Evolutionary conservation across 2,888 invertebrate genomes (phyloP).

Genomic region (Druceiella hillmani): DNA sequence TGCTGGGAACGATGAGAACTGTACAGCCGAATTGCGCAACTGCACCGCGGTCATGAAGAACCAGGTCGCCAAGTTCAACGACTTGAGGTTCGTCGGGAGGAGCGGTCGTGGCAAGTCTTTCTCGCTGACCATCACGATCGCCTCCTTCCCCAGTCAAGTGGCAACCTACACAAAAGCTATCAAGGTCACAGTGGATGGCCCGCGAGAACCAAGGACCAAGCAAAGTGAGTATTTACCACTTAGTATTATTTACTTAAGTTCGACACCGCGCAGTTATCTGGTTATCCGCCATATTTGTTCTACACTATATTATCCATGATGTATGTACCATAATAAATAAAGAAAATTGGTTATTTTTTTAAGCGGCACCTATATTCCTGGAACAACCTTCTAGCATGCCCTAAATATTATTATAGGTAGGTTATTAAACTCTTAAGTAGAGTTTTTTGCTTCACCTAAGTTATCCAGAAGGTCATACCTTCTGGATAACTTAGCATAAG

Average conservation of each 20-base stretch:
- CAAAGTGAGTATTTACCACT: constrained; percentile 74
- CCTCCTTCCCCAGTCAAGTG: constrained; percentile 70
- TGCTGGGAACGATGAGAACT: constrained; percentile 98
- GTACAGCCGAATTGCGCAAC: constrained; percentile 91
- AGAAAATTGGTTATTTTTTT: too few relatives aligned
- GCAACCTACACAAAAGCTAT: constrained; percentile 95
- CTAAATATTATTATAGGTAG: too few relatives aligned
- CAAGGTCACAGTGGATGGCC: constrained; percentile 99
- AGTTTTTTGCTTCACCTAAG: too few relatives aligned
- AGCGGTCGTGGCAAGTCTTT: constrained; percentile 97
- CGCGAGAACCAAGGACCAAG: constrained; percentile 94
- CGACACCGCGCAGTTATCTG: too few relatives aligned
- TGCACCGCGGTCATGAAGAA: constrained; percentile 94
- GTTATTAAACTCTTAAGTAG: too few relatives aligned
- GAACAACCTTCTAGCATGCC: too few relatives aligned
- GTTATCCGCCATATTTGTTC: too few relatives aligned
- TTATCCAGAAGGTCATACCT: too few relatives aligned
- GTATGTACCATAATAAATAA: background rate
- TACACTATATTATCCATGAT: background rate
- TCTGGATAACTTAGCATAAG: too few relatives aligned
- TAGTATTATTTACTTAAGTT: too few relatives aligned
- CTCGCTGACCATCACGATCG: constrained; percentile 90
- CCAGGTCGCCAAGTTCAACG: constrained; percentile 98
- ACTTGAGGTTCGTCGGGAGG: constrained; percentile 94
- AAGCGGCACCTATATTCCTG: too few relatives aligned